Evolutionary conservation across 2,797 vertebrate genomes (phyloP).

Genomic region (Pseudochirops cupreus): DNA sequence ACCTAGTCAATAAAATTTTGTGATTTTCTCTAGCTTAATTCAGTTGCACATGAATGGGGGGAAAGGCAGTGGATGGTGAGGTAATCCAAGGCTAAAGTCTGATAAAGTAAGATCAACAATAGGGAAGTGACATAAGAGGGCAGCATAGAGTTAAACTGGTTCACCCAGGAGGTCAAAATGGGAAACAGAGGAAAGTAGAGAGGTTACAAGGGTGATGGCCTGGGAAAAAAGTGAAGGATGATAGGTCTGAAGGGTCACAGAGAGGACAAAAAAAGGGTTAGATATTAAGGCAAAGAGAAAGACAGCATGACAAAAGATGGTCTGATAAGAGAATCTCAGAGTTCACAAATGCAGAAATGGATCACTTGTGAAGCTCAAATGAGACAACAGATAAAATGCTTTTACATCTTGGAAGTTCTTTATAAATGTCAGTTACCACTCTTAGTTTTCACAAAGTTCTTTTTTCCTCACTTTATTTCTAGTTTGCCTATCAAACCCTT

Average conservation of each 20-base stretch:
- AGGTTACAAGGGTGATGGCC: background rate
- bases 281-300: background rate
- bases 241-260: background rate
- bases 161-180: background rate
- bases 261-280: background rate
- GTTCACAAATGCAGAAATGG: background rate
- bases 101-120: background rate
- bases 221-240: background rate
- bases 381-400: background rate
- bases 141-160: background rate
- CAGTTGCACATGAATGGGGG: background rate
- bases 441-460: background rate
- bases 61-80: background rate
- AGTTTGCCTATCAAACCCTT: background rate
- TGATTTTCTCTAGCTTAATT: background rate
- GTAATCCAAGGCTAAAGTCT: background rate
- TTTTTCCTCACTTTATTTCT: background rate
- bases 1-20: background rate
- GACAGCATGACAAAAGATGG: background rate
- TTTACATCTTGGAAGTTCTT: background rate
- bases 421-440: background rate
- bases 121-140: background rate
- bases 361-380: background rate
- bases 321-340: background rate
- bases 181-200: background rate